A percentile compares a stretch with the other conserved stretches of the same genome.
These are phyloP conservation scores for Caenorhabditis afra DNA, from an alignment of 2,888 invertebrate species.

Conservation along the genomic window DNA sequence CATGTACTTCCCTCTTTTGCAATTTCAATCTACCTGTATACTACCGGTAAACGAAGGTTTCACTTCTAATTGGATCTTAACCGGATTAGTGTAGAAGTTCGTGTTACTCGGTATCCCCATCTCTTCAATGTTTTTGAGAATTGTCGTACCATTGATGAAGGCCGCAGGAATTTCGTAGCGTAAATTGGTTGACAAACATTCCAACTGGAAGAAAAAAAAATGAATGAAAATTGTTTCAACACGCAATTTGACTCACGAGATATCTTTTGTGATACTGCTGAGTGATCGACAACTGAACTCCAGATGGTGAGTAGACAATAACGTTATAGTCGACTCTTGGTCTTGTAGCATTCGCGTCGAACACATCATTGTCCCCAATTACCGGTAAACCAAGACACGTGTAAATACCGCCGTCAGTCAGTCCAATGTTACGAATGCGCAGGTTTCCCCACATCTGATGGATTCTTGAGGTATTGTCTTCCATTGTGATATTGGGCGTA, in stretches of 20 bases:
- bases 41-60: conserved; percentile 71
- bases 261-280: conserved; percentile 64
- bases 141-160: conserved; percentile 74
- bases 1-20: not conserved
- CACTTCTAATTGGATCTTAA: conserved; percentile 72
- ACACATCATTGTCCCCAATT: conserved; percentile 20
- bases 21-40: conserved; percentile 69
- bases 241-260: conserved; percentile 40
- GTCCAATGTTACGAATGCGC: conserved; percentile 60
- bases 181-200: conserved; percentile 73
- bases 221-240: not conserved
- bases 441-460: conserved; percentile 77
- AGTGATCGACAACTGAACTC: conserved; percentile 66
- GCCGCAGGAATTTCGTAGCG: conserved; percentile 79
- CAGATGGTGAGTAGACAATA: conserved; percentile 74
- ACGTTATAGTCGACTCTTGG: conserved; percentile 72
- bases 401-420: conserved; percentile 53
- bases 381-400: conserved; percentile 51
- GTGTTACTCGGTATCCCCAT: conserved; percentile 74
- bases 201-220: conserved; percentile 60
- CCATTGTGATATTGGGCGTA: conserved; percentile 66
- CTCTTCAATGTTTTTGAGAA: conserved; percentile 72
- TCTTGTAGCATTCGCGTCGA: conserved; percentile 32
- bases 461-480: conserved; percentile 68
- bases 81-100: conserved; percentile 78